Conservation (phyloP, 2,888 invertebrate species). For the Himalopsyche kuldschensis region DNA sequence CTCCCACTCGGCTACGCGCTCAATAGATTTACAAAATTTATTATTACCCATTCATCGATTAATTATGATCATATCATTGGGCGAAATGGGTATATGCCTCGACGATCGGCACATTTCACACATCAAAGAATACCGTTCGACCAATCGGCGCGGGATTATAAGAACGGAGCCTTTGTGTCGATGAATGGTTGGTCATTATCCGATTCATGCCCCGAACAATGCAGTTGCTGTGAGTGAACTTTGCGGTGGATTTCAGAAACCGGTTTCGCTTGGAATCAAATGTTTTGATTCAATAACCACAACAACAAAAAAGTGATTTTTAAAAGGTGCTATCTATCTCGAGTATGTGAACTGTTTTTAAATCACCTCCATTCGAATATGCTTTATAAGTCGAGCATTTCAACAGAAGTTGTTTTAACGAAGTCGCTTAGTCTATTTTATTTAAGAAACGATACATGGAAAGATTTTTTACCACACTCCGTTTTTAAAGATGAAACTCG, state of each 20-base stretch:
- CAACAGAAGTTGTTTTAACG: too few species aligned
- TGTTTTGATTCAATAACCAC: background rate
- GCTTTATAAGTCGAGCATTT: too few species aligned
- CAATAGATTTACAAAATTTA: too few species aligned
- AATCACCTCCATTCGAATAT: too few species aligned
- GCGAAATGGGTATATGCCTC: background rate
- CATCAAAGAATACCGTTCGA: background rate
- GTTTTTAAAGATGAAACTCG: too few species aligned
- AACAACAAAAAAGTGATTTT: background rate
- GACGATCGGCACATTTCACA: background rate
- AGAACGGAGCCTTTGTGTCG: background rate
- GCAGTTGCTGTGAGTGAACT: background rate
- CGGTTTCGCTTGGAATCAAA: background rate
- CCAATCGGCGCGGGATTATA: background rate
- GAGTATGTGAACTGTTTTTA: too few species aligned
- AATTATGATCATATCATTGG: background rate
- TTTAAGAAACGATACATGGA: too few species aligned
- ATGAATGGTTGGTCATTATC: background rate
- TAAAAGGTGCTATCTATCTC: too few species aligned
- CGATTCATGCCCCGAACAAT: background rate
- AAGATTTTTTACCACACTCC: too few species aligned
- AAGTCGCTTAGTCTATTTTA: too few species aligned
- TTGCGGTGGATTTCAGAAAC: background rate
- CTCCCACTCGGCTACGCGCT: too few species aligned
- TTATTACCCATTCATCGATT: background rate